Evolutionary conservation across 2,888 invertebrate genomes (phyloP).

Genomic region (Drosophila atripex): DNA sequence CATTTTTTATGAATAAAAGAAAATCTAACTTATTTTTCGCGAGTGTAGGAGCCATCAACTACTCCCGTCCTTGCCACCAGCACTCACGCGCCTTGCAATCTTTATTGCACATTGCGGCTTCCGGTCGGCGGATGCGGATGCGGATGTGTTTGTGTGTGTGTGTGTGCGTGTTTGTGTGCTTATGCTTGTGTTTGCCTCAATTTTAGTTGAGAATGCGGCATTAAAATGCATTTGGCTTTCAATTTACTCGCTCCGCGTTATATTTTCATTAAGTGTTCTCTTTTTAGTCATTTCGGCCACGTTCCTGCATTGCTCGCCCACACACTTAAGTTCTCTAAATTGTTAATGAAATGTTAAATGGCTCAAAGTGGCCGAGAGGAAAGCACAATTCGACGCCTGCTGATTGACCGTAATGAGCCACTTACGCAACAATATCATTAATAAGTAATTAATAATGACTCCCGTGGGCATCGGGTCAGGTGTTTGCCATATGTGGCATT

Average conservation of each 20-base stretch:
- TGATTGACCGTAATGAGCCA: constrained; percentile 44
- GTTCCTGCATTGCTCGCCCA: constrained; percentile 16
- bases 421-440: constrained; percentile 61
- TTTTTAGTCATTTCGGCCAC: constrained; percentile 58
- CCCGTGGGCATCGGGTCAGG: constrained; percentile 35
- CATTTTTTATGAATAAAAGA: background rate
- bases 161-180: constrained; percentile 26
- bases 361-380: constrained; percentile 38
- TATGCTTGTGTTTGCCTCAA: constrained; percentile 42
- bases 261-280: constrained; percentile 76
- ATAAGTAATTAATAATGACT: constrained; percentile 68
- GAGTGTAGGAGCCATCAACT: constrained; percentile 6
- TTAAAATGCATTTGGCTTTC: constrained; percentile 80
- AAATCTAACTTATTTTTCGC: background rate
- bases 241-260: constrained; percentile 65
- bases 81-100: constrained; percentile 54
- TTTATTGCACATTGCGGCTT: constrained; percentile 77
- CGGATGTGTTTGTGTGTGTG: constrained; percentile 22
- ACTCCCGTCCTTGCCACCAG: constrained; percentile 11
- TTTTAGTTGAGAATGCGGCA: constrained; percentile 70
- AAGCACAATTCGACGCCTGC: constrained; percentile 35
- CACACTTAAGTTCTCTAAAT: constrained; percentile 48
- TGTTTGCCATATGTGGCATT: constrained; percentile 62
- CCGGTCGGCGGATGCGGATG: constrained; percentile 54
- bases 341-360: constrained; percentile 59